Percentiles rank a stretch among this genome's conserved stretches.
Conservation (phyloP, 2,113 vertebrate genomes). For the Chamaetylas fuelleborni region DNA sequence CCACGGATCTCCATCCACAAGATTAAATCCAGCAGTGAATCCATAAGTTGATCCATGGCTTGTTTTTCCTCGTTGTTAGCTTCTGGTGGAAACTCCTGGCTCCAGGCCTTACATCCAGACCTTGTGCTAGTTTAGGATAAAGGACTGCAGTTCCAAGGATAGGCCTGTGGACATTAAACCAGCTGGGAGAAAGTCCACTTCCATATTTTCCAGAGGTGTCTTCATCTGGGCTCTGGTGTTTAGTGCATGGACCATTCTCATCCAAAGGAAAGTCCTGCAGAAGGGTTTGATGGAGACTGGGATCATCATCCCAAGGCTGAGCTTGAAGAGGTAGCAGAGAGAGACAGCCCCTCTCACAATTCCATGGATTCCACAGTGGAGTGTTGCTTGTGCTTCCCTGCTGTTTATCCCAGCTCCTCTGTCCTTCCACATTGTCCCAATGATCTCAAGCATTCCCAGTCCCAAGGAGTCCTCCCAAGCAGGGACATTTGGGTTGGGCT, state of each 20-base stretch:
- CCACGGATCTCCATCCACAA: background rate
- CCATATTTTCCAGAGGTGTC: rapidly evolving
- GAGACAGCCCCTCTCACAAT: background rate
- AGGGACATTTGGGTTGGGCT: background rate
- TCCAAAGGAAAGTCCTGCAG: background rate
- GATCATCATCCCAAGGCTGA: background rate
- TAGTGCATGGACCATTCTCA: rapidly evolving
- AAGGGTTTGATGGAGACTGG: background rate
- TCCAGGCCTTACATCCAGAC: rapidly evolving
- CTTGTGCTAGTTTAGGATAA: background rate
- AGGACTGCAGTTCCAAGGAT: background rate
- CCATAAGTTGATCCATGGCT: rapidly evolving
- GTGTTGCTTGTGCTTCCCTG: background rate
- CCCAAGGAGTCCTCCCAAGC: background rate
- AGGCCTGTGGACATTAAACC: background rate
- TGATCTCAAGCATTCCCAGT: background rate
- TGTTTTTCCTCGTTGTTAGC: background rate
- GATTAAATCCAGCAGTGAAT: background rate
- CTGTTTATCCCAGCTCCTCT: background rate
- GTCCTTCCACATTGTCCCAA: background rate
- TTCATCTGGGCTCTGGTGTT: background rate
- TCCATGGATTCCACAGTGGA: background rate
- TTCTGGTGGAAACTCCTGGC: background rate
- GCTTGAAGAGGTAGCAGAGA: background rate
- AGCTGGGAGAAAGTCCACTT: background rate